Conservation (phyloP, 2,797 vertebrate species). For the Loriculus beryllinus region DNA sequence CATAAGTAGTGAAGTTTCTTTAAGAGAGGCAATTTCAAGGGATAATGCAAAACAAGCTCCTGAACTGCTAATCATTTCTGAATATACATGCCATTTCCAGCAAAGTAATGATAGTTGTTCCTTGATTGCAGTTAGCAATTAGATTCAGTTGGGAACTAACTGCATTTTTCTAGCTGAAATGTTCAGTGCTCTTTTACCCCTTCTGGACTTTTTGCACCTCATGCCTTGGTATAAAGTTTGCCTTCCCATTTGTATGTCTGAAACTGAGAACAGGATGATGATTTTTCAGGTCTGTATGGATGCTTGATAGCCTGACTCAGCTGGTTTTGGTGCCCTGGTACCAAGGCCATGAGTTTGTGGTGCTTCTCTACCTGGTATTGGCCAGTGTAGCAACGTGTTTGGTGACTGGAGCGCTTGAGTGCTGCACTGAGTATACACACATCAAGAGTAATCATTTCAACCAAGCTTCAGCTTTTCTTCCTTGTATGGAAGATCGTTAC, state of each 20-base stretch:
- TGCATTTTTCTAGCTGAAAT: neutral
- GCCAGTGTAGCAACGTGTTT: fast-evolving
- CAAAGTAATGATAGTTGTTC: neutral
- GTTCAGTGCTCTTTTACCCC: neutral
- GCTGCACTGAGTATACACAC: fast-evolving
- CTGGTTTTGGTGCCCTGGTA: neutral
- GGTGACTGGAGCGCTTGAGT: neutral
- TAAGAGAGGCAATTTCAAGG: neutral
- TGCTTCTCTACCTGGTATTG: neutral
- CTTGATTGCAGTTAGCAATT: neutral
- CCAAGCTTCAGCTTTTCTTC: neutral
- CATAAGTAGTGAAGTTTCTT: neutral
- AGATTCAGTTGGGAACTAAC: neutral
- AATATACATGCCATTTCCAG: neutral
- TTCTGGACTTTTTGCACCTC: neutral
- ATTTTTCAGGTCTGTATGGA: neutral
- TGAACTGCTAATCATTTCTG: neutral
- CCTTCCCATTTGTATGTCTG: neutral
- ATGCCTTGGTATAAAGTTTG: neutral
- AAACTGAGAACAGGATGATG: neutral
- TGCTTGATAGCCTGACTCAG: neutral
- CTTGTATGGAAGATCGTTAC: neutral
- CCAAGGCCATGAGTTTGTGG: neutral
- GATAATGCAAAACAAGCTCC: neutral
- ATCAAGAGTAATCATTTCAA: neutral